Conservation (phyloP, 2,797 vertebrate genomes). For the Phyllotis vaccarum region DNA sequence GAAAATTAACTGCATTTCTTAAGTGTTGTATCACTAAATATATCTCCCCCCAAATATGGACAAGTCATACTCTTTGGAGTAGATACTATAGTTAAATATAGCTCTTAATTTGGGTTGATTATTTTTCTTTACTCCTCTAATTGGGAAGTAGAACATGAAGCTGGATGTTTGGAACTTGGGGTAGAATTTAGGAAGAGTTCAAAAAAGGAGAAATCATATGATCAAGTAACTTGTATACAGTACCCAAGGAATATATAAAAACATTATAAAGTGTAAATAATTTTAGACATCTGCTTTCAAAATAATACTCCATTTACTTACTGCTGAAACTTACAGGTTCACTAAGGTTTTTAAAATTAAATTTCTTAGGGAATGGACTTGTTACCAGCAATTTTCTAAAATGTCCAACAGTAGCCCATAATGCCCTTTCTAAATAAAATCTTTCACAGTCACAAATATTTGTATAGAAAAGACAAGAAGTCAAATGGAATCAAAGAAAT, state of each 20-base stretch:
- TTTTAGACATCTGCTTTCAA: not conserved
- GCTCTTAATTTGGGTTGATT: not conserved
- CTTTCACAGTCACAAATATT: not conserved
- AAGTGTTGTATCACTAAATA: not conserved
- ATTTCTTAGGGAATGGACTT: not conserved
- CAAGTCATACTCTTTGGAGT: not conserved
- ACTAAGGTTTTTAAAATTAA: not conserved
- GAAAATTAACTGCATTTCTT: not conserved
- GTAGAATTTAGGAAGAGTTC: not conserved
- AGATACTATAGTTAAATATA: not conserved
- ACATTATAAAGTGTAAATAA: not conserved
- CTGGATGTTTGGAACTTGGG: not conserved
- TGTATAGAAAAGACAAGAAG: not conserved
- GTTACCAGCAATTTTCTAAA: not conserved
- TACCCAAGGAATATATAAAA: not conserved
- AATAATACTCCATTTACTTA: not conserved
- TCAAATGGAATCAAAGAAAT: not conserved
- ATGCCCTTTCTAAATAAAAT: not conserved
- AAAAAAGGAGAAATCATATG: not conserved
- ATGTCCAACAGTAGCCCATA: not conserved
- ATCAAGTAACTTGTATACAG: not conserved
- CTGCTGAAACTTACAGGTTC: not conserved
- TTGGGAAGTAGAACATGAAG: not conserved
- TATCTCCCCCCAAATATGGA: not conserved
- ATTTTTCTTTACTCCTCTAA: not conserved